Evolutionary conservation across 2,113 vertebrate species (phyloP).

Genomic region (Thoracochromis brauschi): DNA sequence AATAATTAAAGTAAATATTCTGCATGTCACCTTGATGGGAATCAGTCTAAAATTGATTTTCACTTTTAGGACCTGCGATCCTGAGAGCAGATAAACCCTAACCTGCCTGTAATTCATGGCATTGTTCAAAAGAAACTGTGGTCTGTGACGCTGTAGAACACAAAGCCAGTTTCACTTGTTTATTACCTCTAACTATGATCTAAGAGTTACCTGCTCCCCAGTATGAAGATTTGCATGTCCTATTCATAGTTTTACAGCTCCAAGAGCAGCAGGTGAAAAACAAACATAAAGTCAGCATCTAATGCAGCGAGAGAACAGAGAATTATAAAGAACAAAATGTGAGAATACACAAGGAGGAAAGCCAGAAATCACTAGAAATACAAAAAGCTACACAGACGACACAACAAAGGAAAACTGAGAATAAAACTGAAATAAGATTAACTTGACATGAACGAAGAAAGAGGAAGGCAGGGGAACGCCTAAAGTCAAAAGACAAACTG

Average conservation of each 20-base stretch:
- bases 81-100: background rate
- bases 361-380: background rate
- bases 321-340: accelerated
- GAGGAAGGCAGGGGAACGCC: background rate
- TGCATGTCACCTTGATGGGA: background rate
- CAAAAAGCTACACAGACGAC: background rate
- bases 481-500: background rate
- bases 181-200: background rate
- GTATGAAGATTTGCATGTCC: background rate
- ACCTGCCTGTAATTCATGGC: background rate
- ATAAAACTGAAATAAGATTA: background rate
- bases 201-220: background rate
- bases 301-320: background rate
- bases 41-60: background rate
- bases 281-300: background rate
- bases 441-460: background rate
- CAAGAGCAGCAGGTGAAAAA: background rate
- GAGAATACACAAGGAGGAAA: background rate
- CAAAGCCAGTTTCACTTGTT: background rate
- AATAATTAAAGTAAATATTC: background rate
- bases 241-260: background rate
- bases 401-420: background rate
- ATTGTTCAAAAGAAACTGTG: accelerated
- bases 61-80: background rate
- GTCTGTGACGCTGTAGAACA: background rate